Percentiles rank a stretch among this genome's conserved stretches.
Conservation (phyloP, 2,888 invertebrate species). For the Synanthedon myopaeformis region DNA sequence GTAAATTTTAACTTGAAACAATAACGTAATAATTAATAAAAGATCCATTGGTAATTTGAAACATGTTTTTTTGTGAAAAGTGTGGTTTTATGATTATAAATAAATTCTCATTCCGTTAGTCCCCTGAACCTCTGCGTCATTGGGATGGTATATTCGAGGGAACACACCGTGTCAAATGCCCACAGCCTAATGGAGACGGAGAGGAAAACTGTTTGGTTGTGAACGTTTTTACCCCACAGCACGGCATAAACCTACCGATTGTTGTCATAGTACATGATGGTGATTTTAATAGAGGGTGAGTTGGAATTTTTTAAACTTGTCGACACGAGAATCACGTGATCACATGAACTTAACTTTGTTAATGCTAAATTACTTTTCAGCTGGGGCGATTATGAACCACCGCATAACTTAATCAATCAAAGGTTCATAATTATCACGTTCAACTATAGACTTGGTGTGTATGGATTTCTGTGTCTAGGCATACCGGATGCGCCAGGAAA, state of each 20-base stretch:
- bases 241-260: slow-evolving; percentile 27
- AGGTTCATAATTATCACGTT: slow-evolving; percentile 44
- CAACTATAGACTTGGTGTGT: slow-evolving; percentile 49
- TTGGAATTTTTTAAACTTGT: not conserved
- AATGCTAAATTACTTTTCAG: slow-evolving; percentile 16
- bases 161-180: slow-evolving; percentile 43
- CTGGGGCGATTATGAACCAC: slow-evolving; percentile 41
- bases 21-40: too few relatives aligned
- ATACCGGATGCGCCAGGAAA: slow-evolving; percentile 42
- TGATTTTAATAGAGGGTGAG: slow-evolving; percentile 45
- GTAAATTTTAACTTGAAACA: too few relatives aligned
- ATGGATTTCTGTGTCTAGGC: slow-evolving; percentile 55
- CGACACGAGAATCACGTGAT: not conserved
- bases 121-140: slow-evolving; percentile 25
- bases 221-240: slow-evolving; percentile 47
- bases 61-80: too few relatives aligned
- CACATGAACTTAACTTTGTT: not conserved
- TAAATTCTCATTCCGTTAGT: slow-evolving; percentile 29
- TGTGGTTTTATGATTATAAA: too few relatives aligned
- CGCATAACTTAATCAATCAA: slow-evolving; percentile 26
- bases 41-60: too few relatives aligned
- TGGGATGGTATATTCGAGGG: slow-evolving; percentile 62
- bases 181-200: slow-evolving; percentile 33
- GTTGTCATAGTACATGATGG: slow-evolving; percentile 60
- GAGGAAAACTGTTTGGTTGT: slow-evolving; percentile 53